Evolutionary conservation across 2,113 vertebrate genomes (phyloP).

Genomic region (Aphyosemion australe): DNA sequence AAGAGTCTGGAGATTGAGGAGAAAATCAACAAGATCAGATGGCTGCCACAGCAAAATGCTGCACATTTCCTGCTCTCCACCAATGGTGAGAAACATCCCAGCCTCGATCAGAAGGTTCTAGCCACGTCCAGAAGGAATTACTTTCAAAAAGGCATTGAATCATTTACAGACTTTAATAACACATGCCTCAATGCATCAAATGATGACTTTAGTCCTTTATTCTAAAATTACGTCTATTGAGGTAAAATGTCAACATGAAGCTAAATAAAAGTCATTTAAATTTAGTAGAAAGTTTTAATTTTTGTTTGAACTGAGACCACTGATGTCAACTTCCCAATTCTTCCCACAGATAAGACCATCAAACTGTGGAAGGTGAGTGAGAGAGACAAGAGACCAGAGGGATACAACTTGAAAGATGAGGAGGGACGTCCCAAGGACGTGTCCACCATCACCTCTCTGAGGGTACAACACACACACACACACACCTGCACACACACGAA

Average conservation of each 20-base stretch:
- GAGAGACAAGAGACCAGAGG: slow-evolving; percentile 94
- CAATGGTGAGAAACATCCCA: slow-evolving; percentile 83
- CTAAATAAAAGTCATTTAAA: too few relatives aligned
- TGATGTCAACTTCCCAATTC: not conserved
- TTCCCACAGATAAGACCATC: slow-evolving; percentile 92
- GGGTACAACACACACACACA: slow-evolving; percentile 74
- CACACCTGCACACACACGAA: slow-evolving; percentile 4
- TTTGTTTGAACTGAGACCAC: too few relatives aligned
- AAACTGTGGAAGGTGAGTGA: slow-evolving; percentile 98
- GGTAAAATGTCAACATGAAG: too few relatives aligned
- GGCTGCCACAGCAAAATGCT: slow-evolving; percentile 95
- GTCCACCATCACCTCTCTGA: slow-evolving; percentile 93
- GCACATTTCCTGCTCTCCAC: slow-evolving; percentile 95
- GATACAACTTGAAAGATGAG: slow-evolving; percentile 98
- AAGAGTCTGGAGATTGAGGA: slow-evolving; percentile 99
- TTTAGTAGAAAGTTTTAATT: too few relatives aligned
- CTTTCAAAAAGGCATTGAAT: not conserved
- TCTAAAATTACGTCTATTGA: too few relatives aligned
- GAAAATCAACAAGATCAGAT: slow-evolving; percentile 98
- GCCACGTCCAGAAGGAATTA: not conserved
- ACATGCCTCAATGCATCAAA: not conserved
- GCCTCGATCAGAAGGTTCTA: not conserved
- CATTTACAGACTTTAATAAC: not conserved
- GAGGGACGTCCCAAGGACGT: slow-evolving; percentile 94
- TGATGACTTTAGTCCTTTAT: too few relatives aligned